Base-by-base conservation (phyloP, 2,797 vertebrate species). In the Trichosurus vulpecula region DNA sequence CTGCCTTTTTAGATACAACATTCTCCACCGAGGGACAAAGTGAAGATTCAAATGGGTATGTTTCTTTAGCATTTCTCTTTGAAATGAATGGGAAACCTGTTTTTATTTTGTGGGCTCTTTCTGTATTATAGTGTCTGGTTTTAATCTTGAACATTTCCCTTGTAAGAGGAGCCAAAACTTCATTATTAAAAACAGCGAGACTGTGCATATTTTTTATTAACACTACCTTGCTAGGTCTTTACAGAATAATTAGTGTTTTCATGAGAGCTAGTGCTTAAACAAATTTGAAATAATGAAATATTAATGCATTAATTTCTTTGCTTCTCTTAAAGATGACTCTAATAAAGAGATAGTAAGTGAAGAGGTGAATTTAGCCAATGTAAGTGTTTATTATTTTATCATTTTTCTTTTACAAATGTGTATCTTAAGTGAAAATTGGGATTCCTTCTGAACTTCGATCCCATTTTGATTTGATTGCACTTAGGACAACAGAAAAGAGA, bases 401-500 rank as follows among this genome's bases (percentile, higher is more conserved):
- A 87, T 56, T 11, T 27, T 91, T 96, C 56, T 90, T 92, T 94
- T 90, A 91, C 41, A 95, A 92, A n/a, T 91, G 4, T 56, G 0
- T 19, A 35, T 58, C 19, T 31, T 57, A 47, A 91, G 31, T 56
- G n/a, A 35, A 66, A 35, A n/a, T 0, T 29, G 41, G 31, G 41
- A 5, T 6, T 47, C 25, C 54, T 9, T 91, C 41, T 87, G 25
- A 31, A 52, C 66, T 74, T 47, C 6, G 4, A 4, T 90, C 31
- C 53, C 27, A 53, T 53, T n/a, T 53, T 54, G 14, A 53, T 95
- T 41, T 90, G 35, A 2, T 57, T 94, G 0, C 57, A 61, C 90
- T 81, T 54, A 98, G 98, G 97, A 99, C 93, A 97, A 95, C 47
- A 93, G 97, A 92, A 98, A 98, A 52, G 98, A 98, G 30, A 98